Conservation (phyloP, 2,797 vertebrate species). For the Lepilemur ruficaudatus region DNA sequence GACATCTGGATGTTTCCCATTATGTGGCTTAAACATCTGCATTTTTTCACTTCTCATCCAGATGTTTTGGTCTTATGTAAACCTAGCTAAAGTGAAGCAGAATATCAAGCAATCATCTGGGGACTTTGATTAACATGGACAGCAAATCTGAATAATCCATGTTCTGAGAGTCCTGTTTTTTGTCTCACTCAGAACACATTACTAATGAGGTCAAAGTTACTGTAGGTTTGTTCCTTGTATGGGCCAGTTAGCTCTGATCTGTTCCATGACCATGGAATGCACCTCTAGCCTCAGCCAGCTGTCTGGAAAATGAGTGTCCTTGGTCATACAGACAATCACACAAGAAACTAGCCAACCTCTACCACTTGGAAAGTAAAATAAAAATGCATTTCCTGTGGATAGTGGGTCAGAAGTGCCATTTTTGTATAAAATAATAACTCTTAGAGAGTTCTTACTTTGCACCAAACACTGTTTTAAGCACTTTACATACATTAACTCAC, state of each 20-base stretch:
- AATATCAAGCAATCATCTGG: slow-evolving; percentile 74
- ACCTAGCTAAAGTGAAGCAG: slow-evolving; percentile 66
- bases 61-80: slow-evolving; percentile 74
- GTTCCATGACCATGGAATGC: slow-evolving; percentile 60
- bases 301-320: slow-evolving; percentile 60
- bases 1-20: slow-evolving; percentile 70
- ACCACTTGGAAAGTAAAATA: slow-evolving; percentile 35
- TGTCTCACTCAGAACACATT: slow-evolving; percentile 66
- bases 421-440: neutral
- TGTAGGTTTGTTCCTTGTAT: slow-evolving; percentile 62
- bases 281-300: slow-evolving; percentile 59
- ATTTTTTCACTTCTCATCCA: slow-evolving; percentile 75
- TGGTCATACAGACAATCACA: slow-evolving; percentile 40
- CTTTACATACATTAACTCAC: neutral
- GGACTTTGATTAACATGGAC: slow-evolving; percentile 75
- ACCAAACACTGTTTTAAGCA: neutral
- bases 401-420: neutral
- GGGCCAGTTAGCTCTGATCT: slow-evolving; percentile 62
- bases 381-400: neutral
- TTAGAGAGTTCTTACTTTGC: neutral
- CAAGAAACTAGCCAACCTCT: slow-evolving; percentile 40
- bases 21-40: slow-evolving; percentile 73
- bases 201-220: slow-evolving; percentile 72
- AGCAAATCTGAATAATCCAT: slow-evolving; percentile 74
- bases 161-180: slow-evolving; percentile 72